Evolutionary conservation across 2,888 invertebrate genomes (phyloP).

Genomic region (Laspeyria flexula): DNA sequence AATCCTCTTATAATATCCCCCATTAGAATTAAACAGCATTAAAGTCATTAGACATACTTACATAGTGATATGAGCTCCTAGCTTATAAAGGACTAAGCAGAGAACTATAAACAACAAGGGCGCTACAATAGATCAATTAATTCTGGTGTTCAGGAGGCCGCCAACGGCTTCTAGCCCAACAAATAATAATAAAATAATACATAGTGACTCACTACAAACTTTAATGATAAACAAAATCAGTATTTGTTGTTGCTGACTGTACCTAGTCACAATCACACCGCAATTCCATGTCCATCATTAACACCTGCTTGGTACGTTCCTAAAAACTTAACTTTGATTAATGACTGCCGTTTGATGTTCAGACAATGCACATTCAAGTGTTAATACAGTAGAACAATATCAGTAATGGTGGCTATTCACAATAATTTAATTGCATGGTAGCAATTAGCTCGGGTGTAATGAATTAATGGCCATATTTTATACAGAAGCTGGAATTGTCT

Average conservation of each 20-base stretch:
- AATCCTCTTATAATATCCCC: too few relatives aligned
- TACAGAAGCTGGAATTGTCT: constrained; percentile 27
- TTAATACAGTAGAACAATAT: constrained; percentile 25
- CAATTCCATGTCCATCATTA: background rate
- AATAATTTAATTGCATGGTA: constrained; percentile 36
- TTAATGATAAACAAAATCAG: background rate
- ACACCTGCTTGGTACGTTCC: background rate
- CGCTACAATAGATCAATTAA: too few relatives aligned
- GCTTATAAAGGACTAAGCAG: too few relatives aligned
- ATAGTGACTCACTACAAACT: too few relatives aligned
- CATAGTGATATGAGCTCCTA: too few relatives aligned
- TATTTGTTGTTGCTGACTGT: background rate
- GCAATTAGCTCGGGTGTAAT: constrained; percentile 38
- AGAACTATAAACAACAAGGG: too few relatives aligned
- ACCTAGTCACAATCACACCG: background rate
- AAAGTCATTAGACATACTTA: too few relatives aligned
- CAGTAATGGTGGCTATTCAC: constrained; percentile 33
- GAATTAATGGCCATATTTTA: constrained; percentile 39
- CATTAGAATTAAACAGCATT: too few relatives aligned
- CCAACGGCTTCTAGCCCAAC: too few relatives aligned
- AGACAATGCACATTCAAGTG: constrained; percentile 13
- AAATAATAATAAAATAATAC: too few relatives aligned
- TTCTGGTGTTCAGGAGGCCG: too few relatives aligned
- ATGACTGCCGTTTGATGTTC: background rate
- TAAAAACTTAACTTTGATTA: background rate